A percentile compares a stretch with the other conserved stretches of the same genome.
phyloP scores from a whole-genome alignment of 64 coral and sea anemone species.

The Porites australiensis region DNA sequence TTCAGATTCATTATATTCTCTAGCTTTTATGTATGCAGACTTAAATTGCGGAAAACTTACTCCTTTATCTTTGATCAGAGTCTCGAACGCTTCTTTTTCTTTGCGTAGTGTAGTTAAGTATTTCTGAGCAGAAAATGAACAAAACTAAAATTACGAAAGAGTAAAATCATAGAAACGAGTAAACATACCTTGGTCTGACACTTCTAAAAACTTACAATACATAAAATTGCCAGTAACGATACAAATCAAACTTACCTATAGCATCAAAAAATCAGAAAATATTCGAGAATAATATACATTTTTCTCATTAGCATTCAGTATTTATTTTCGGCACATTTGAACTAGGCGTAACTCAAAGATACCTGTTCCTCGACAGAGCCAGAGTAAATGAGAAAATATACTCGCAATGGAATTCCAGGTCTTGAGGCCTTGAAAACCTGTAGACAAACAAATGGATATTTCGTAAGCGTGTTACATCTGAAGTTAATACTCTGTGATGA shows the following conservation, averaged over 20 bases:
- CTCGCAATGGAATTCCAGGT: slow-evolving; percentile 91
- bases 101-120: slow-evolving; percentile 94
- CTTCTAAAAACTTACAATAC: too few relatives aligned
- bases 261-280: too few relatives aligned
- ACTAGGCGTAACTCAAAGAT: neutral
- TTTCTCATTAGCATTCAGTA: too few relatives aligned
- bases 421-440: slow-evolving; percentile 95
- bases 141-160: neutral
- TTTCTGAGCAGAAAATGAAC: slow-evolving; percentile 53
- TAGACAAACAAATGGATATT: neutral
- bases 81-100: slow-evolving; percentile 98
- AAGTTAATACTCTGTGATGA: too few relatives aligned
- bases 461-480: too few relatives aligned
- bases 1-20: too few relatives aligned
- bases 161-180: neutral
- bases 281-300: too few relatives aligned
- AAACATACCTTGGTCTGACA: too few relatives aligned
- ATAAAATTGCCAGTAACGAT: too few relatives aligned
- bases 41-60: slow-evolving; percentile 56
- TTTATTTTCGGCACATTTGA: too few relatives aligned
- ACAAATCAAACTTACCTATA: too few relatives aligned
- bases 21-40: neutral
- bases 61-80: slow-evolving; percentile 92
- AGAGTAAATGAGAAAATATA: slow-evolving; percentile 96
- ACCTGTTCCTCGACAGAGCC: slow-evolving; percentile 99